Base-by-base conservation (phyloP, 2,888 invertebrate species). In the Cheilosia vulpina region DNA sequence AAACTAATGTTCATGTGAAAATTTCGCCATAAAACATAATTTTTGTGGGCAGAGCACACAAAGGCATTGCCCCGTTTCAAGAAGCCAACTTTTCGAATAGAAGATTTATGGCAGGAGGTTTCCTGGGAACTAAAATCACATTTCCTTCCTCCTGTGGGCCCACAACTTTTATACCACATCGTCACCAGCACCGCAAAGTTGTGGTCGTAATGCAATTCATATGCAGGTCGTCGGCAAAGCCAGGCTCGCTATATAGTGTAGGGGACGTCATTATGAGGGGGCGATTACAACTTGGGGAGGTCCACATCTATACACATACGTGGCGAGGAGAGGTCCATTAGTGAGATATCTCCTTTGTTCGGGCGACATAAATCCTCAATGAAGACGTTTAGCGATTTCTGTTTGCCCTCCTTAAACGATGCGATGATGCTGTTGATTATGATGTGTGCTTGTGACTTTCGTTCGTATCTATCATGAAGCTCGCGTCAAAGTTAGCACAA, bases 81-180 rank as follows among this genome's bases (percentile, higher is more conserved):
- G 79, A 73, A 83, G 79, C 63, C 78, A 83, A 83, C 79, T 79
- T 79, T 79, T 21, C 41, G 57, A 63, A 78, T 68, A n/a, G 57
- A 83, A 79, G 83, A 83, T 79, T 79, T 83, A 83, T 83, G 73
- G 31, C 7, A 13, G 17, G 27, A 55, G n/a, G 71, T 71, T 69
- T 60, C 71, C 71, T 60, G 69, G 7, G 58, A 77, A 78, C 78
- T 66, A 66, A 82, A 82, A 72, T 82, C 82, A 82, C 71, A 82
- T 60, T 77, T 82, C 41, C 71, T 65, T 63, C 41, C 43, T 45
- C 38, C 53, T 19, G 21, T 11, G 24, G 27, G 17, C 15, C 45
- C 17, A 38, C 24, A 34, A 2, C 38, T 34, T 38, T 31, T n/a
- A 24, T 31, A 41, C 2, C 47, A 71, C 58, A 58, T 34, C 41